Conservation (phyloP, 23 tunicate species). For the Phallusia fumigata region DNA sequence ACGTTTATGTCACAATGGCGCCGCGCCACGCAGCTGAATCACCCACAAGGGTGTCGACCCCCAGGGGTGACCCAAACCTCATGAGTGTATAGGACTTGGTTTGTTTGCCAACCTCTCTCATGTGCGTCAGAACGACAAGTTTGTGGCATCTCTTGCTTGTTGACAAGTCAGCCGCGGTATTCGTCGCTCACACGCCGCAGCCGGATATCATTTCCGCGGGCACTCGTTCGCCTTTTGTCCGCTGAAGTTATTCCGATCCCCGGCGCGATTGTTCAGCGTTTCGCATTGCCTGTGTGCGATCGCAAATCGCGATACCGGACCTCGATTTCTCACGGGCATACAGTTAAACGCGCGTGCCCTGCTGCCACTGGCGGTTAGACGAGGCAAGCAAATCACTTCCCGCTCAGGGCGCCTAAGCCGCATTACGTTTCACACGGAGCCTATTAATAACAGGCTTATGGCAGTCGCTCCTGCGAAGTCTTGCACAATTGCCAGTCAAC, state of each 20-base stretch:
- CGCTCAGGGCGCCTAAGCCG: too few relatives aligned
- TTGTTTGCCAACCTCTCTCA: neutral
- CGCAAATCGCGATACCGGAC: neutral
- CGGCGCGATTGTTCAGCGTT: neutral
- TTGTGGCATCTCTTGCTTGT: neutral
- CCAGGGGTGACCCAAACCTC: neutral
- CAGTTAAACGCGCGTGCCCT: neutral
- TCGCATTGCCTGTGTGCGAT: neutral
- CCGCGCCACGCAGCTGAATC: neutral
- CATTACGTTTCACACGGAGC: too few relatives aligned
- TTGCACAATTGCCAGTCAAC: too few relatives aligned
- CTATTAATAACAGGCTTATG: too few relatives aligned
- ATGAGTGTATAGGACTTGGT: neutral
- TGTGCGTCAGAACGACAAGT: neutral
- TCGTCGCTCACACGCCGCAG: neutral
- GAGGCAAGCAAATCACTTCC: too few relatives aligned
- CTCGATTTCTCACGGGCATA: slow-evolving; percentile 4
- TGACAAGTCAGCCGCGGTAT: neutral
- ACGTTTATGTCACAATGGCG: neutral
- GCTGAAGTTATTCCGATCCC: neutral
- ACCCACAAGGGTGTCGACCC: neutral
- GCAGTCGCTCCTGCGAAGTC: too few relatives aligned
- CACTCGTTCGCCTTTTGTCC: neutral
- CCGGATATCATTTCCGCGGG: neutral
- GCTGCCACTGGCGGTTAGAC: too few relatives aligned